Evolutionary conservation across 2,113 vertebrate genomes (phyloP), one percentile per base, ranked within the genome.

Genomic region (Hippoglossus stenolepis): DNA sequence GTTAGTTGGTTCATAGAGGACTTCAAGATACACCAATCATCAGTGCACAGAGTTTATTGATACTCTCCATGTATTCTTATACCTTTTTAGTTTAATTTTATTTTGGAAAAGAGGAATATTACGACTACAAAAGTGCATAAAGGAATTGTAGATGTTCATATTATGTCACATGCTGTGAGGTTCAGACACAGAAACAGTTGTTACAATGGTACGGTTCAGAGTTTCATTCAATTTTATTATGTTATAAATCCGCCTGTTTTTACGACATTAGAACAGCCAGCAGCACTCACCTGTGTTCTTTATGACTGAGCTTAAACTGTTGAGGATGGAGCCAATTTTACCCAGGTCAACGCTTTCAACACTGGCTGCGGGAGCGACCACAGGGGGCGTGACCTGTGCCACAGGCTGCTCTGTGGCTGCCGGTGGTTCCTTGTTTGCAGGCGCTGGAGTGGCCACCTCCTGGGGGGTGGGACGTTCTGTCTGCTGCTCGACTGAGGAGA

Each of bases 251-350:
- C 26, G 18, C 2, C 31, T 14, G 15, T 6, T 35, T 58, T 26
- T 31, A 43, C 13, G 2, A 12, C 38, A 12, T 11, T n/a, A 38
- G 35, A 56, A 24, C 0, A 12, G 11, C 20, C 64, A 38, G 10
- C 38, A 5, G 2, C 47, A 71, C 97, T 95, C 93, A 98, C 97
- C 97, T 87, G 96, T 95, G 65, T 89, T 97, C 85, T 98, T 99
- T 93, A 97, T 96, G n/a, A 94, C 96, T 0, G 97, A 96, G 0
- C 95, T 97, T 47, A 99, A 83, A 73, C 95, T 98, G 94, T 95
- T 99, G 26, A 99, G 95, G 68, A 98, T 97, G 87, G 97, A 98
- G 89, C 96, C 97, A 87, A 98, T 99, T 93, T 98, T 98, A 38
- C 95, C 94, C 86, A 99, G 90, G 90, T 98, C 97, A 63, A 98